phyloP scores from a whole-genome alignment of 2,113 vertebrate species.

The Microcebus tavaratra region DNA sequence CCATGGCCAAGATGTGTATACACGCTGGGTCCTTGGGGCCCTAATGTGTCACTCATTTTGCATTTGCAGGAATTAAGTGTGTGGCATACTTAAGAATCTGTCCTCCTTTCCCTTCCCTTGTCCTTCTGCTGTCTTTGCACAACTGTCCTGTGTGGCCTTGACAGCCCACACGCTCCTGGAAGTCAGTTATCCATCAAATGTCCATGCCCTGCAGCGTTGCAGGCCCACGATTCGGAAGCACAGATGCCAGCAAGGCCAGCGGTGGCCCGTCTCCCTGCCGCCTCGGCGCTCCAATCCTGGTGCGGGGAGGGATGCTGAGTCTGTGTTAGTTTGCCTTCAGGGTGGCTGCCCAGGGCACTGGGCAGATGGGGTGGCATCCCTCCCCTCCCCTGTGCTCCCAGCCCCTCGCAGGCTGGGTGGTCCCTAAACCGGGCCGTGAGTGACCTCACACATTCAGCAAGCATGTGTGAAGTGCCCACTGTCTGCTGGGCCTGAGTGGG shows the following conservation, averaged over 20 bases:
- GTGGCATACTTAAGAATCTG: accelerated
- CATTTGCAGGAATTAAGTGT: neutral
- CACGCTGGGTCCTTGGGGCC: neutral
- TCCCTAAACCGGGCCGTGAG: neutral
- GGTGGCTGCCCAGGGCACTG: neutral
- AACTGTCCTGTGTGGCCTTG: neutral
- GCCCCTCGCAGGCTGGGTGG: neutral
- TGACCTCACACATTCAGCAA: neutral
- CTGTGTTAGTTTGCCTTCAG: neutral
- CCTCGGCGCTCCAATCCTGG: neutral
- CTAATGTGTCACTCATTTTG: neutral
- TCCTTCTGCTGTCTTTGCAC: neutral
- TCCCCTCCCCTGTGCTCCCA: neutral
- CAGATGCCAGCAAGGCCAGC: neutral
- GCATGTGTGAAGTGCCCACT: neutral
- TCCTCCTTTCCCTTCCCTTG: neutral
- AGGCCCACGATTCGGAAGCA: neutral
- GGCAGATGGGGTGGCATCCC: accelerated
- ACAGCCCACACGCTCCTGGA: neutral
- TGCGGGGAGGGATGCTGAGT: neutral
- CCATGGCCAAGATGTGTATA: too few relatives aligned
- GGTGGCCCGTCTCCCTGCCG: neutral
- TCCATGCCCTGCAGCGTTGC: neutral
- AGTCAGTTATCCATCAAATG: neutral
- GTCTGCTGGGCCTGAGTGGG: too few relatives aligned